Evolutionary conservation across 2,113 vertebrate species (phyloP).

Genomic region (Oreochromis spilurus): DNA sequence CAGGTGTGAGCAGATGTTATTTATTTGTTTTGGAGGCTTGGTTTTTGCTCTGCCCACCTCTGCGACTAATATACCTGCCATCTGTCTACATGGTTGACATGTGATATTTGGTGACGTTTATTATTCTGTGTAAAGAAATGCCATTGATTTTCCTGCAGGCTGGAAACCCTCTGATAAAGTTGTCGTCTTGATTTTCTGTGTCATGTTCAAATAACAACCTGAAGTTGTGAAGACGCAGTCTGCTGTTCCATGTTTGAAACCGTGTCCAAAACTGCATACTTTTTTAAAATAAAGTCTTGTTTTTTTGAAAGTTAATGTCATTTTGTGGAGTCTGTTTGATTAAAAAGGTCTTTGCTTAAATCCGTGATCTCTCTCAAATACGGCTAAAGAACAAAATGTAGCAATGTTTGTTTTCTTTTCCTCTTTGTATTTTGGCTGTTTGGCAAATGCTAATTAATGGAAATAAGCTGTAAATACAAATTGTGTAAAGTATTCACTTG

Average conservation of each 20-base stretch:
- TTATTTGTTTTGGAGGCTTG: neutral
- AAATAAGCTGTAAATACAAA: neutral
- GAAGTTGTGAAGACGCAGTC: neutral
- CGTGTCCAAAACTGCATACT: neutral
- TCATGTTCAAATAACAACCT: neutral
- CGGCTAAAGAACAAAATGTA: neutral
- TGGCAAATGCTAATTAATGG: neutral
- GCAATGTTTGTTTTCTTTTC: neutral
- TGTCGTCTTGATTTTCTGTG: neutral
- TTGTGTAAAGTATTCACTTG: neutral
- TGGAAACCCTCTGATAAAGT: neutral
- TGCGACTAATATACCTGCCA: neutral
- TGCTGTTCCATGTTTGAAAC: neutral
- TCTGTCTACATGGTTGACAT: neutral
- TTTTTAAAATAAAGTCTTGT: slow-evolving; percentile 15
- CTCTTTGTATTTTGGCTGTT: neutral
- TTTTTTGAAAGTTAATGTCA: neutral
- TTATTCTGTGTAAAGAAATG: neutral
- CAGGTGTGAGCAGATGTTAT: neutral
- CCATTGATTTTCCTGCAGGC: neutral
- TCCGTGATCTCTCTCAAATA: neutral
- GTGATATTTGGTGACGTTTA: neutral
- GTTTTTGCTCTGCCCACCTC: neutral
- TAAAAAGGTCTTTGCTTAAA: neutral
- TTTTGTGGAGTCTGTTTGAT: neutral